phyloP scores from a whole-genome alignment of 2,797 vertebrate genomes.

The Chloroceryle amazona region DNA sequence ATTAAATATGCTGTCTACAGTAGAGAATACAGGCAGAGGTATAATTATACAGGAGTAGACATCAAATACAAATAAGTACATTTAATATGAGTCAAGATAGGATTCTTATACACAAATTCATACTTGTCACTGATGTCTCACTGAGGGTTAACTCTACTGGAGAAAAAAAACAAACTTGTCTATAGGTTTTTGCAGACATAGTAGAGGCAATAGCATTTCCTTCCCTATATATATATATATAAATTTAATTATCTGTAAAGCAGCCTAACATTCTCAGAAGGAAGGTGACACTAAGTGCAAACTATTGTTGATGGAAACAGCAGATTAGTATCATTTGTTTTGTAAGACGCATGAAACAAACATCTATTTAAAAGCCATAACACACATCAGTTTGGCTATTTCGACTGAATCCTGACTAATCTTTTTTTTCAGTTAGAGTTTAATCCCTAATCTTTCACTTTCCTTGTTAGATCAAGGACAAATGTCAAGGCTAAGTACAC shows the following conservation, averaged over 20 bases:
- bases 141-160: neutral
- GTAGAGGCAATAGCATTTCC: neutral
- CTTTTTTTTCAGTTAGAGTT: conserved; percentile 39
- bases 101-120: neutral
- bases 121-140: neutral
- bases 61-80: neutral
- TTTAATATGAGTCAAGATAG: neutral
- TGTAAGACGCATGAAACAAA: conserved; percentile 4
- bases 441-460: conserved; percentile 67
- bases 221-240: neutral
- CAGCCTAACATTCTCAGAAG: neutral
- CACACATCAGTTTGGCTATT: neutral
- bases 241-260: neutral
- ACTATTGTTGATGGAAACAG: neutral
- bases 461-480: conserved; percentile 68
- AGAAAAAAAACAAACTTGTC: neutral
- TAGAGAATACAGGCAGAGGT: neutral
- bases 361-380: neutral
- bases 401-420: conserved; percentile 17
- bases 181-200: neutral
- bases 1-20: neutral
- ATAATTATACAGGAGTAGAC: neutral
- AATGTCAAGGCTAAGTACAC: conserved; percentile 72
- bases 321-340: neutral
- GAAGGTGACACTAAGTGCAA: neutral